A percentile compares a stretch with the other conserved stretches of the same genome.
Conservation (phyloP, 2,113 vertebrate genomes). For the Pollachius pollachius region DNA sequence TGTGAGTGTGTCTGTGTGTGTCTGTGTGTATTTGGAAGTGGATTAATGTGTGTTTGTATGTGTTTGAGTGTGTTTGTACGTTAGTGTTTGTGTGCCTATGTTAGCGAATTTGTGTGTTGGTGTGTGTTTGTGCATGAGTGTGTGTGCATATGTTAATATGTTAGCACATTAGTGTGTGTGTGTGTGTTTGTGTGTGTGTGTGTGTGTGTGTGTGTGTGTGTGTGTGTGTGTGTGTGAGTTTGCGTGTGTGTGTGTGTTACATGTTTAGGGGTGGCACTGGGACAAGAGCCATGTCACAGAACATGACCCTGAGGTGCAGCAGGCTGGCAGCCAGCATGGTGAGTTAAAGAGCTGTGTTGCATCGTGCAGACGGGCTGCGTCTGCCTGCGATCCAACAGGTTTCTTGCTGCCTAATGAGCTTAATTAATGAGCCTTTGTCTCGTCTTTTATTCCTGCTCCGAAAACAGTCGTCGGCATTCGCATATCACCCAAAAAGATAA, state of each 20-base stretch:
- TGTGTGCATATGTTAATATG: constrained; percentile 9
- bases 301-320: constrained; percentile 73
- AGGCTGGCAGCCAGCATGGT: constrained; percentile 74
- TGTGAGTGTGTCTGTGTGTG: too few species aligned
- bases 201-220: constrained; percentile 7
- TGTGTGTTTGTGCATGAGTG: background rate
- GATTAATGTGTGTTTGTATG: too few species aligned
- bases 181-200: background rate
- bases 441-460: constrained; percentile 21
- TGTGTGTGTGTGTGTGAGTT: background rate
- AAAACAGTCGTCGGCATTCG: background rate
- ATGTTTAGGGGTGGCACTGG: constrained; percentile 49
- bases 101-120: too few species aligned
- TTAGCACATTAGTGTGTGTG: constrained; percentile 4
- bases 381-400: constrained; percentile 70
- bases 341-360: constrained; percentile 67
- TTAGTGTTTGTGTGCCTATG: too few species aligned
- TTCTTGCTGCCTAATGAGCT: constrained; percentile 67
- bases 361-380: constrained; percentile 61
- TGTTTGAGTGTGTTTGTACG: too few species aligned
- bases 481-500: background rate
- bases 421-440: constrained; percentile 58
- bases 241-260: constrained; percentile 1
- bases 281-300: constrained; percentile 73
- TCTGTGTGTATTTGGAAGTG: too few species aligned